phyloP scores from a whole-genome alignment of 2,113 vertebrate species.

The Cygnus buccinator region DNA sequence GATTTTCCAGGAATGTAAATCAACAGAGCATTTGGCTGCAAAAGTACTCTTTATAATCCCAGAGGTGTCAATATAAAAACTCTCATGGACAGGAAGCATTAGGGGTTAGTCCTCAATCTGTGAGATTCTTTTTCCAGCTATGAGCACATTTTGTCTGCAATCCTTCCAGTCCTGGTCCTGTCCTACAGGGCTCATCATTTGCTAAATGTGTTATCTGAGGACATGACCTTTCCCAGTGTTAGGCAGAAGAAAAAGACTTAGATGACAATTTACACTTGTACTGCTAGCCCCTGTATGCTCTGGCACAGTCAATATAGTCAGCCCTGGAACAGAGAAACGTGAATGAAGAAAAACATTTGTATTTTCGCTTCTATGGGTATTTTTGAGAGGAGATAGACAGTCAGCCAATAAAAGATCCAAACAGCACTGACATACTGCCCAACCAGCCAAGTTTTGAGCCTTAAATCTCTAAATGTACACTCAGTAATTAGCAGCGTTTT shows the following conservation, averaged over 20 bases:
- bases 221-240: slow-evolving; percentile 4
- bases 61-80: background rate
- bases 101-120: background rate
- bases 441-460: background rate
- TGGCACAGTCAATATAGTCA: background rate
- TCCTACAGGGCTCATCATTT: background rate
- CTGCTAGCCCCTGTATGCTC: background rate
- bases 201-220: background rate
- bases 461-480: background rate
- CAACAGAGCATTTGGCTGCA: slow-evolving; percentile 9
- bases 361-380: background rate
- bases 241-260: slow-evolving; percentile 5
- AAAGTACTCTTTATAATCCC: slow-evolving; percentile 24
- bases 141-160: background rate
- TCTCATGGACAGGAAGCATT: background rate
- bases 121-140: background rate
- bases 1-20: slow-evolving; percentile 1
- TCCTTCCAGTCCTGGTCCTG: background rate
- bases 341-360: background rate
- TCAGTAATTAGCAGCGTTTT: background rate
- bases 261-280: slow-evolving; percentile 34
- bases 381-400: background rate
- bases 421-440: background rate
- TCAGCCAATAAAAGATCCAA: background rate
- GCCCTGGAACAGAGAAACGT: background rate